These are phyloP conservation scores for Lynx canadensis DNA, from an alignment of 2,113 vertebrate species.

Conservation along the genomic window DNA sequence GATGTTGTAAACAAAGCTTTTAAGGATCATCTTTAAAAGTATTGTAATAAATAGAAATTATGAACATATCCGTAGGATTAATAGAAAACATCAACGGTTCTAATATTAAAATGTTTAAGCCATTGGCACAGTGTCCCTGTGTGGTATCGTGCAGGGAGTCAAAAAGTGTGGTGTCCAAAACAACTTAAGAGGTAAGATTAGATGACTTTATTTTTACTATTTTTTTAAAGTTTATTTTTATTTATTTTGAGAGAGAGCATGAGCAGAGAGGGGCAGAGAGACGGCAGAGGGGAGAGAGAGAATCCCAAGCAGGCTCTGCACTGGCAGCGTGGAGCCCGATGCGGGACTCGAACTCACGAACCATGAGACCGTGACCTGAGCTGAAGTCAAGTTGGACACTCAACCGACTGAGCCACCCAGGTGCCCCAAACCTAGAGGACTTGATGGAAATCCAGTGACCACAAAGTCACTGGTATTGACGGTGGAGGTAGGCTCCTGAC, in stretches of 20 bases:
- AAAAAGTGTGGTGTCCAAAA: background rate
- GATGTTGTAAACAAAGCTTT: conserved; percentile 33
- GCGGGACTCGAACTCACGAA: too few species aligned
- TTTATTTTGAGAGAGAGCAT: too few species aligned
- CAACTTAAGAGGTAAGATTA: background rate
- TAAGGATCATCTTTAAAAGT: background rate
- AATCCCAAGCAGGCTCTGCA: too few species aligned
- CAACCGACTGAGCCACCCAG: too few species aligned
- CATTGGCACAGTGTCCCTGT: background rate
- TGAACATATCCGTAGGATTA: background rate
- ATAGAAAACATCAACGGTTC: background rate
- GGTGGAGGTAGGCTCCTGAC: background rate
- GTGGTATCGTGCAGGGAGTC: background rate
- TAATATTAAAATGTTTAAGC: background rate
- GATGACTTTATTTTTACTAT: too few species aligned
- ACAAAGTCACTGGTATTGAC: background rate
- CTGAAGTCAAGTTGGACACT: too few species aligned
- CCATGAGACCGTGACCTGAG: too few species aligned
- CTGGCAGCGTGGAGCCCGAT: too few species aligned
- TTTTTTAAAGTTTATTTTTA: too few species aligned
- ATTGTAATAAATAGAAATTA: background rate
- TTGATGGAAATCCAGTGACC: background rate
- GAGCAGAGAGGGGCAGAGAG: too few species aligned
- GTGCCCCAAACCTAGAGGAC: background rate
- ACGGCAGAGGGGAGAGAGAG: too few species aligned